Base-by-base conservation (phyloP, 2,888 invertebrate genomes). In the Synergus umbraculus region DNA sequence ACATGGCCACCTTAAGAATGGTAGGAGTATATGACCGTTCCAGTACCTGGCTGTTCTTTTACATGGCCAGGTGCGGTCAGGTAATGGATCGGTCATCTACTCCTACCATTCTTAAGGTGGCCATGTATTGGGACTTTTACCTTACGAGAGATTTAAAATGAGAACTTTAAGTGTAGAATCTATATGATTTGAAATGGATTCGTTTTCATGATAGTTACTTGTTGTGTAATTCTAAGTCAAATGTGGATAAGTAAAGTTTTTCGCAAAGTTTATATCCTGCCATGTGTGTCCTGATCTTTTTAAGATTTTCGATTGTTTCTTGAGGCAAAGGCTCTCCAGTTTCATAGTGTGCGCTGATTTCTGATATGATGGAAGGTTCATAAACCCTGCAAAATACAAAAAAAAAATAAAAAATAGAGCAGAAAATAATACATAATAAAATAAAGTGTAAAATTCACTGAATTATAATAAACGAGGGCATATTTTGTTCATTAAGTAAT, bases 151-250 rank as follows among this genome's bases (percentile, higher is more conserved):
- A 37, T 37, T 37, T 4, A 4, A 4, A 37, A 37, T 22, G 22
- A 22, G 22, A 37, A 37, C 37, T 37, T 37, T 4, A 37, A 37
- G 4, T 37, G 4, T 37, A 37, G 37, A 37, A 37, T 4, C 37
- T 37, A 37, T 37, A 4, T 37, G 37, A 37, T 37, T 37, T 37
- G 2, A 37, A 37, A 37, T 37, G 37, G 37, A 37, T 37, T 37
- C 37, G 37, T 37, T 18, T 54, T 15, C 29, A 46, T 69, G 10
- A 43, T 46, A 79, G 92, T 92, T 90, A 94, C 94, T 94, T 94
- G 4, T 95, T 94, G 92, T 98, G 95, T 73, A 98, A 89, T 90
- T 97, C 96, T 78, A 99, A 92, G 92, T 99, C 99, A 66, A 97
- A 93, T 81, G 95, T 95, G 1, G 97, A 95, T 10, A 96, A 92